Base-by-base conservation (phyloP, 2,888 invertebrate species). In the Acanthopleura granulata region DNA sequence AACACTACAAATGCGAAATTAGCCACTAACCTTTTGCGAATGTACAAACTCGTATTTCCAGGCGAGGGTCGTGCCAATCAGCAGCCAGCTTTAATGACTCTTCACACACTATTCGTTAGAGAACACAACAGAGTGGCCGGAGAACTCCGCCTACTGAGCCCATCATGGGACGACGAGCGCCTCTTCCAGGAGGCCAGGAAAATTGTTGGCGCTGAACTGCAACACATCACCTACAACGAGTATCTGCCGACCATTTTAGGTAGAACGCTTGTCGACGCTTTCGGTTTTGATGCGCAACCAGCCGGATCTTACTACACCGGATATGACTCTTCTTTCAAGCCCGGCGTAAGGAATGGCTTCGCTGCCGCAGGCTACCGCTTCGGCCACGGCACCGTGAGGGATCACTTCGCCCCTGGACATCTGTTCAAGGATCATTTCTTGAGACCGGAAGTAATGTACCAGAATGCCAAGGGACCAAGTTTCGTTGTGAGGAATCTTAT, bases 61-160 rank as follows among this genome's bases (percentile, higher is more conserved):
- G 95, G 95, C 4, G 97, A 97, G 84, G 93, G 93, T 75, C 92
- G 97, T 51, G 94, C 96, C 0, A 97, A 97, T 87, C 96, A 97
- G 91, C 96, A 97, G 90, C 92, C 96, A 0, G 94, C 95, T 81
- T 91, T 97, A 15, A 95, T 96, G 1, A 94, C 95, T 0, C 94
- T 97, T 93, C 96, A 97, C 88, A 92, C 96, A 76, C 89, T 97
- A 72, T 95, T 82, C 79, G 73, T 83, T 61, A 74, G 84, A 49
- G 96, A 97, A 88, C 97, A 98, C 90, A 98, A 98, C 91, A 92
- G 96, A 77, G 91, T 96, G 0, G 97, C 97, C 0, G 93, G 93
- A 73, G 94, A 92, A 11, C 91, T 98, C 61, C 93, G 94, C 0
- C 93, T 93, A 72, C 93, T 97, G 9, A 97, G 97, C 91, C 96